Conservation (phyloP, 1,140 invertebrate genomes). For the Ctenoplectra terminalis region DNA sequence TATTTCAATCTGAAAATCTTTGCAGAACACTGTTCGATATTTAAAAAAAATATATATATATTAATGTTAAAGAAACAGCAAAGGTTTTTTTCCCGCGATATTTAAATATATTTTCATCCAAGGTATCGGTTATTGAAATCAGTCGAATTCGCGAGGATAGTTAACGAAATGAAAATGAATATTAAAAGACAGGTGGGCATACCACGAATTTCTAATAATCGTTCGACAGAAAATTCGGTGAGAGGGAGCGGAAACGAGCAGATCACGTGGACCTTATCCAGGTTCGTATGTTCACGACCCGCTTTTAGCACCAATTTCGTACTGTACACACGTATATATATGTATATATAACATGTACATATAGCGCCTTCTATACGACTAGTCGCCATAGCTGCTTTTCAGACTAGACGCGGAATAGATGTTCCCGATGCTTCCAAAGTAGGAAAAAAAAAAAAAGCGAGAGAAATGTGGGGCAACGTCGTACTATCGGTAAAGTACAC, state of each 20-base stretch:
- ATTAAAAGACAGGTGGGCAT: slow-evolving; percentile 25
- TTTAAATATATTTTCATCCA: too few relatives aligned
- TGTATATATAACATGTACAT: neutral
- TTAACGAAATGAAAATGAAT: neutral
- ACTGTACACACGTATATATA: slow-evolving; percentile 45
- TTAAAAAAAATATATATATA: too few relatives aligned
- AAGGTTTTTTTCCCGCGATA: too few relatives aligned
- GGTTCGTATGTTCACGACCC: slow-evolving; percentile 67
- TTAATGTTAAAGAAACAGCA: too few relatives aligned
- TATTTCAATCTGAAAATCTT: neutral
- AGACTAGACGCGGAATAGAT: slow-evolving; percentile 51
- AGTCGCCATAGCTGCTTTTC: slow-evolving; percentile 56
- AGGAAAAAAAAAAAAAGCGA: slow-evolving; percentile 17
- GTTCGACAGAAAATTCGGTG: slow-evolving; percentile 45
- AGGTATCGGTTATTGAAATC: neutral
- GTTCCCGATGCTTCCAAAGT: slow-evolving; percentile 49
- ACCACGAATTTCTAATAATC: slow-evolving; percentile 50
- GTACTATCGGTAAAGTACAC: slow-evolving; percentile 36
- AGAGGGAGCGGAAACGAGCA: slow-evolving; percentile 55
- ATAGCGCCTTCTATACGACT: slow-evolving; percentile 39
- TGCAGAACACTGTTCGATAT: neutral
- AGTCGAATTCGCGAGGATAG: neutral
- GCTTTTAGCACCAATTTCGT: slow-evolving; percentile 64
- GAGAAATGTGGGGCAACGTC: slow-evolving; percentile 45
- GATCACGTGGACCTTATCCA: slow-evolving; percentile 58